Evolutionary conservation across 2,888 invertebrate genomes (phyloP), one percentile per base, ranked within the genome.

Genomic region (Pheosia gnoma): DNA sequence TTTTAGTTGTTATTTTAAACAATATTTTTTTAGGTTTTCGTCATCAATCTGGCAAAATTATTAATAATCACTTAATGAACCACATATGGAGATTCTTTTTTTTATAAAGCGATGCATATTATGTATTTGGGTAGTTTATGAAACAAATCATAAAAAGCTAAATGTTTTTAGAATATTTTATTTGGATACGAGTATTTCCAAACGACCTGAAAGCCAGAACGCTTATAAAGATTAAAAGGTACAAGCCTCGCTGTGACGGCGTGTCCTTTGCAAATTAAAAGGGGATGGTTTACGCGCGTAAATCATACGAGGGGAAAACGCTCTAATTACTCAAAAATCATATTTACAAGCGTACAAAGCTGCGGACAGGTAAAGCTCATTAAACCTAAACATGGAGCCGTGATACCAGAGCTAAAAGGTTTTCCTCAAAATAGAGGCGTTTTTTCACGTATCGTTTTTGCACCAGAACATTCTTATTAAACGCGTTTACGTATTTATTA

Each of bases 271-370:
- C 80, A 81, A 83, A 84, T 86, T 84, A 83, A 87, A 81, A 70
- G 76, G 83, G 85, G 77, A 76, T 70, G 75, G 69, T 82, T 82
- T 79, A 75, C 79, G 77, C 77, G 71, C 77, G 79, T 84, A 82
- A 86, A 86, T 86, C 84, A 83, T 79, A 82, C 82, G 76, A 70
- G 70, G 55, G 66, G 86, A 75, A 84, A 86, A 83, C 84, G 84
- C 77, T 85, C 82, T 89, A 89, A 89, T 88, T 89, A 88, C 89
- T 88, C 80, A 81, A 86, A 87, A 88, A 80, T 84, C 83, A 82
- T 85, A 86, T 88, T 87, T 81, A 83, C 83, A 82, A 79, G 75
- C 77, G 72, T 71, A 83, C 74, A 78, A 81, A 80, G 77, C 81
- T 77, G 79, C 74, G 84, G 87, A 86, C 84, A 85, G 81, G 84